Base-by-base conservation (phyloP, 2,888 invertebrate genomes). In the Cephus pulcher region DNA sequence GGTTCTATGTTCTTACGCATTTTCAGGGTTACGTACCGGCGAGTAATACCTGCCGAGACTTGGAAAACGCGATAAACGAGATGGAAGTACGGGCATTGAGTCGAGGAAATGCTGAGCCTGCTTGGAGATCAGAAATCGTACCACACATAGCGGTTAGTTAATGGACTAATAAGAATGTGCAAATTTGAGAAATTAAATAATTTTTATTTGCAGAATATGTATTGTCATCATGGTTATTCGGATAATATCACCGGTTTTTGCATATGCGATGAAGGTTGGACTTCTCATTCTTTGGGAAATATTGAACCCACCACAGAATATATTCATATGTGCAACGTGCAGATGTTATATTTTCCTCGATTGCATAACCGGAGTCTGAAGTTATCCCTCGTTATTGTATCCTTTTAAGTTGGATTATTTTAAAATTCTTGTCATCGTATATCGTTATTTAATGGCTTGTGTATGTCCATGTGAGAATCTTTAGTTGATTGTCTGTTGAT, bases 281-380 rank as follows among this genome's bases (percentile, higher is more conserved):
- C 87, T 23, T 92, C 92, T 0, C 84, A 88, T 11, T 86, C 90
- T 3, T 81, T 88, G 77, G 89, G 88, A 33, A 83, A 86, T 74
- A 88, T 90, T 79, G 88, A 90, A 77, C 91, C 92, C 1, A 88
- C 88, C 34, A 84, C 92, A 37, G 88, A 89, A 34, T 84, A 88
- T 4, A 92, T 91, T 75, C 92, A 92, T 83, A 92, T 92, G 90
- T 93, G 93, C 81, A 92, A 92, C 80, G 89, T 92, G 30, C 88
- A 90, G 75, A 80, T 80, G 73, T 74, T 79, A 23, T 74, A 79
- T 69, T 84, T 82, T 71, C 77, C 84, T 23, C 80, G 79, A 70
- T 73, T 84, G n/a, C 80, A 78, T 71, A 80, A 78, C 35, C 80
- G 75, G 74, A 79, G 80, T 12, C 30, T 82, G 12, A 80, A 82